A percentile compares a stretch with the other conserved stretches of the same genome.
Conservation (phyloP, 1,140 invertebrate species). For the Aphidius gifuensis region DNA sequence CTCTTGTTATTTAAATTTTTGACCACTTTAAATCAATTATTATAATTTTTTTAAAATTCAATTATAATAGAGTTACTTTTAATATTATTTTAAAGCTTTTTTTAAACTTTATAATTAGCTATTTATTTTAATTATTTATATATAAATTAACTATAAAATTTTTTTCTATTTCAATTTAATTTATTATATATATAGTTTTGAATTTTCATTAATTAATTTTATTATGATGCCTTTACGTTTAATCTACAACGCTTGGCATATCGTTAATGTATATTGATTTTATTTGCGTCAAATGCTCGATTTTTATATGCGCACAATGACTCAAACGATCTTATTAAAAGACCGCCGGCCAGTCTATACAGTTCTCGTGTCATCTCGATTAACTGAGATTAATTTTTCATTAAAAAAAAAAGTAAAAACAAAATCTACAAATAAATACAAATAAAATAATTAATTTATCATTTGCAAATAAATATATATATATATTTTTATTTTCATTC, state of each 20-base stretch:
- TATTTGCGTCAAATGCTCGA: constrained; percentile 18
- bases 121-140: constrained; percentile 4
- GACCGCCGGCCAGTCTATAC: constrained; percentile 3
- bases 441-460: too few relatives aligned
- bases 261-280: constrained; percentile 32
- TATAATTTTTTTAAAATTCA: too few relatives aligned
- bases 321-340: constrained; percentile 20
- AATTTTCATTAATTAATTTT: not conserved
- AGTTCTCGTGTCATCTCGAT: not conserved
- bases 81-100: too few relatives aligned
- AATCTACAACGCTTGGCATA: constrained; percentile 17
- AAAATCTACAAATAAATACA: constrained; percentile 6
- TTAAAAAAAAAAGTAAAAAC: too few relatives aligned
- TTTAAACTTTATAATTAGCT: too few relatives aligned
- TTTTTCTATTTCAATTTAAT: not conserved
- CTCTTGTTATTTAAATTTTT: not conserved
- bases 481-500: too few relatives aligned
- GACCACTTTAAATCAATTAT: too few relatives aligned
- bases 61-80: too few relatives aligned
- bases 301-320: constrained; percentile 23
- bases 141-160: constrained; percentile 21
- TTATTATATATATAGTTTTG: not conserved
- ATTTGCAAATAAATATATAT: too few relatives aligned
- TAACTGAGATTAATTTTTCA: too few relatives aligned
- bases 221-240: not conserved